Evolutionary conservation across 2,797 vertebrate species (phyloP).

Genomic region (Etheostoma nigrum): DNA sequence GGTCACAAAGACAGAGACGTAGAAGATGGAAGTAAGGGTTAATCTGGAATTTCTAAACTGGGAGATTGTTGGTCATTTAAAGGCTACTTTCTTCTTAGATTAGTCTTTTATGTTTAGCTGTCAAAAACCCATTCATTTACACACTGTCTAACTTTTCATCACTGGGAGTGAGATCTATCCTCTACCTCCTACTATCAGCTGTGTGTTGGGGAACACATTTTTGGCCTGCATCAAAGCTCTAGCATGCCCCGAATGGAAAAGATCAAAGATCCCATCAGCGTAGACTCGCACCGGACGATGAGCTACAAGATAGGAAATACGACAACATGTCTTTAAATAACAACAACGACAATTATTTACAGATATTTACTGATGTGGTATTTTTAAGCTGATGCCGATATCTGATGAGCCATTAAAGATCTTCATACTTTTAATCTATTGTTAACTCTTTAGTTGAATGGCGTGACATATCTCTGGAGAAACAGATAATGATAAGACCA

Average conservation of each 20-base stretch:
- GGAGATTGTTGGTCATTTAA: neutral
- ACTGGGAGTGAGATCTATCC: neutral
- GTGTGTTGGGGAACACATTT: conserved; percentile 96
- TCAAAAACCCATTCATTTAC: neutral
- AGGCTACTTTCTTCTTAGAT: neutral
- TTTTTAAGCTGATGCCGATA: neutral
- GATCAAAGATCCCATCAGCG: conserved; percentile 99
- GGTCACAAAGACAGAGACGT: conserved; percentile 33
- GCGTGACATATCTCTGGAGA: neutral
- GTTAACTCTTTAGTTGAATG: neutral
- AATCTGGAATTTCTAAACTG: neutral
- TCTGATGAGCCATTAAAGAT: neutral
- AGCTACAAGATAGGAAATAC: conserved; percentile 78
- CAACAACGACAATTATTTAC: neutral
- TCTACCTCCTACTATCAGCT: conserved; percentile 97
- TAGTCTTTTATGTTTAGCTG: neutral
- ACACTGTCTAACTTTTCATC: neutral
- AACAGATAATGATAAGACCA: conserved; percentile 4
- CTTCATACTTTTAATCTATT: neutral
- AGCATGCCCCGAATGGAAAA: conserved; percentile 98
- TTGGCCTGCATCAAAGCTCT: conserved; percentile 99
- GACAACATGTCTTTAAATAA: neutral
- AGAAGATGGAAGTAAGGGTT: neutral
- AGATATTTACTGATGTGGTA: neutral
- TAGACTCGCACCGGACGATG: conserved; percentile 96